Percentiles rank a stretch among this genome's conserved stretches.
Conservation (phyloP, 2,888 invertebrate species). For the Bombylius discolor region DNA sequence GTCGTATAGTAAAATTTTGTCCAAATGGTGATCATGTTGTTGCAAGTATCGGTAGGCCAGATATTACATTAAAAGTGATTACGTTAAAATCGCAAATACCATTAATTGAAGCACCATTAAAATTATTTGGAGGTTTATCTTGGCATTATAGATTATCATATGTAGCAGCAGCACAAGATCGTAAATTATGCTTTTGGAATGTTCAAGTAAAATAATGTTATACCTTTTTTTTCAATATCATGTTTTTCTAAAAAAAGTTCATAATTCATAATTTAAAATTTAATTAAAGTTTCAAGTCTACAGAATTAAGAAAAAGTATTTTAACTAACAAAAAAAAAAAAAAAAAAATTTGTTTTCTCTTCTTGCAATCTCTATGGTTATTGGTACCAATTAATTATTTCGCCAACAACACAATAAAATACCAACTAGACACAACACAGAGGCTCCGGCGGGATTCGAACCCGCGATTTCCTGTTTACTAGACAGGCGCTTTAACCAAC, state of each 20-base stretch:
- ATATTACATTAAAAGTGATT: conserved; percentile 51
- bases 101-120: conserved; percentile 40
- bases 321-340: too few relatives aligned
- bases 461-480: conserved; percentile 12
- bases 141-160: conserved; percentile 52
- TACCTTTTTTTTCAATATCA: not conserved
- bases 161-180: conserved; percentile 46
- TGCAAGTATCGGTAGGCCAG: conserved; percentile 53
- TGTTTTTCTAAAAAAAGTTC: too few relatives aligned
- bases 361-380: too few relatives aligned
- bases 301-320: too few relatives aligned
- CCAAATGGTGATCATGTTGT: conserved; percentile 48
- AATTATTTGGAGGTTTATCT: conserved; percentile 44
- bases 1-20: conserved; percentile 46
- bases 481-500: conserved; percentile 13
- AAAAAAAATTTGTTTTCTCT: too few relatives aligned
- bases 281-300: too few relatives aligned
- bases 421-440: too few relatives aligned
- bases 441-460: conserved; percentile 12
- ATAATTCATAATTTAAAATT: too few relatives aligned
- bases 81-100: conserved; percentile 43
- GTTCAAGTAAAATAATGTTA: conserved; percentile 22
- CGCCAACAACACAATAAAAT: too few relatives aligned
- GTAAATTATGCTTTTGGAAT: conserved; percentile 49
- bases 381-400: too few relatives aligned